Percentiles rank a stretch among this genome's conserved stretches.
phyloP scores from a whole-genome alignment of 2,888 invertebrate species.

The Archips xylosteana region DNA sequence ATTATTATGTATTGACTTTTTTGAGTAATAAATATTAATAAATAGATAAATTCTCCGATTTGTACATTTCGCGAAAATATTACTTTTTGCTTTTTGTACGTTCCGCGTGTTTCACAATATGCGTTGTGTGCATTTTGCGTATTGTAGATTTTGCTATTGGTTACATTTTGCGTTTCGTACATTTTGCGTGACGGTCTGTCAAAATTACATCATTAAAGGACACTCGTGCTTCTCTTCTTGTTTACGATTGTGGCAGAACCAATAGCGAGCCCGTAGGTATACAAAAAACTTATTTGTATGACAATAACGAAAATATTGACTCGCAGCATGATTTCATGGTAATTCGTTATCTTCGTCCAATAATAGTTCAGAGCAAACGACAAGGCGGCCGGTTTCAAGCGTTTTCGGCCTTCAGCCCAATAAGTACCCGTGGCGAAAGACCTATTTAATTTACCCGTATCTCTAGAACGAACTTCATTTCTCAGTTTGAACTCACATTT shows the following conservation, averaged over 20 bases:
- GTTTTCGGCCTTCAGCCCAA: slow-evolving; percentile 43
- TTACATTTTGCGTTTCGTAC: too few relatives aligned
- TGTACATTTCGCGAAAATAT: too few relatives aligned
- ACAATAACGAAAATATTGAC: slow-evolving; percentile 35
- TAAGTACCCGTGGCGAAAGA: slow-evolving; percentile 8
- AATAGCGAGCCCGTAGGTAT: slow-evolving; percentile 16
- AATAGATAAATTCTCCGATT: too few relatives aligned
- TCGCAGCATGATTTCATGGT: slow-evolving; percentile 46
- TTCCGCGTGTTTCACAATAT: too few relatives aligned
- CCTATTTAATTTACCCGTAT: background rate
- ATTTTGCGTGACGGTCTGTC: background rate
- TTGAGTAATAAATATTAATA: too few relatives aligned
- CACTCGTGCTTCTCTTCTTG: slow-evolving; percentile 5
- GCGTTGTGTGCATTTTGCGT: too few relatives aligned
- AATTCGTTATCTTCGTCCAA: slow-evolving; percentile 44
- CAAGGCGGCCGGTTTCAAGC: slow-evolving; percentile 21
- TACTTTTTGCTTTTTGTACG: too few relatives aligned
- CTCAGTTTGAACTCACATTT: background rate
- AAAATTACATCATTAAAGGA: slow-evolving; percentile 6
- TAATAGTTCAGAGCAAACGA: slow-evolving; percentile 14
- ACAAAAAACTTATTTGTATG: slow-evolving; percentile 37
- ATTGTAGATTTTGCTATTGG: too few relatives aligned
- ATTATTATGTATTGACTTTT: too few relatives aligned
- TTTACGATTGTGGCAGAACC: slow-evolving; percentile 19
- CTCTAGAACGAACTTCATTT: background rate